phyloP scores from a whole-genome alignment of 2,888 invertebrate species.

The Eupithecia inturbata region DNA sequence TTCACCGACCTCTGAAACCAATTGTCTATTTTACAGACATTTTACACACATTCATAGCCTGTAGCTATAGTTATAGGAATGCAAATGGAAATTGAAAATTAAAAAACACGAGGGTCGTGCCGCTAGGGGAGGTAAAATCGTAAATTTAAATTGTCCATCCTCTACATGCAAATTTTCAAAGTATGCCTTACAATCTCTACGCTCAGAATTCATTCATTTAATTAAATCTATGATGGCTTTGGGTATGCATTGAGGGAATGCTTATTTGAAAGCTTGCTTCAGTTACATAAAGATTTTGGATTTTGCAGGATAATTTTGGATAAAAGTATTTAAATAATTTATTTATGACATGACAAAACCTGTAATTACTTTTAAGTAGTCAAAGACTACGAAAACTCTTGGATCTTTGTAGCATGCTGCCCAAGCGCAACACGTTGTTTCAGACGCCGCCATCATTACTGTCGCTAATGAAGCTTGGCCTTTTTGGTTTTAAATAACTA shows the following conservation, averaged over 20 bases:
- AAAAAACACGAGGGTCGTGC: conserved; percentile 79
- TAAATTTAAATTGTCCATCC: conserved; percentile 83
- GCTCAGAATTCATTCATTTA: conserved; percentile 45
- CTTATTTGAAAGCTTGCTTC: neutral
- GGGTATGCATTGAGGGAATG: conserved; percentile 26
- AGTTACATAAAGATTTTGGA: neutral
- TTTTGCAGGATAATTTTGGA: neutral
- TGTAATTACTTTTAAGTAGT: neutral
- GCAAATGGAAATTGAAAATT: conserved; percentile 84
- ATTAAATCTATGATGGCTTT: conserved; percentile 42
- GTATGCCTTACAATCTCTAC: conserved; percentile 70
- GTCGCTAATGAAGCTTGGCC: conserved; percentile 82
- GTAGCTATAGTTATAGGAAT: conserved; percentile 65
- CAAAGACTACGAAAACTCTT: neutral
- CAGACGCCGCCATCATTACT: conserved; percentile 80
- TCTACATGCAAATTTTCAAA: conserved; percentile 80
- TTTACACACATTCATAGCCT: conserved; percentile 30
- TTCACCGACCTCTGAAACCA: neutral
- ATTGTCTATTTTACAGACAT: conserved; percentile 9
- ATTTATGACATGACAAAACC: neutral
- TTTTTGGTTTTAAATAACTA: conserved; percentile 81
- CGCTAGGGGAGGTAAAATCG: conserved; percentile 74
- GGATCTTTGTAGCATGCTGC: conserved; percentile 10
- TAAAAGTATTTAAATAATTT: neutral
- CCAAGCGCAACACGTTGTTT: conserved; percentile 65